Evolutionary conservation across 2,797 vertebrate genomes (phyloP).

Genomic region (Sebastes oblongus): DNA sequence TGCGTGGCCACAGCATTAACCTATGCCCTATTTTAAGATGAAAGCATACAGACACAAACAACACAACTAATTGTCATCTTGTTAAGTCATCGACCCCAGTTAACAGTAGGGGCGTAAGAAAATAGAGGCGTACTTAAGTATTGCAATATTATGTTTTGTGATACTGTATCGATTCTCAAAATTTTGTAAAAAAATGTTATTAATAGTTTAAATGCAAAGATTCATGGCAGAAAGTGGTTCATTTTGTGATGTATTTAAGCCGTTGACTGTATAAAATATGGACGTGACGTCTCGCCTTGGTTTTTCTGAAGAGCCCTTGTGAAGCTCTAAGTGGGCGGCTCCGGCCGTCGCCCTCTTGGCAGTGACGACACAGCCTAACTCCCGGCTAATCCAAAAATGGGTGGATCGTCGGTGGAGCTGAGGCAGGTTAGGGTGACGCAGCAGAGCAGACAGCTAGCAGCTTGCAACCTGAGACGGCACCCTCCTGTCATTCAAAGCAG

Average conservation of each 20-base stretch:
- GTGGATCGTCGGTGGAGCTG: neutral
- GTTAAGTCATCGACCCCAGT: slow-evolving; percentile 14
- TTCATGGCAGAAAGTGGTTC: too few relatives aligned
- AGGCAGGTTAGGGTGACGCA: neutral
- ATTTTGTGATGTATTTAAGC: too few relatives aligned
- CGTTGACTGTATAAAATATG: too few relatives aligned
- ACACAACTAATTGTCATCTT: slow-evolving; percentile 38
- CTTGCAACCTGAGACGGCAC: neutral
- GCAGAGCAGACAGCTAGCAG: neutral
- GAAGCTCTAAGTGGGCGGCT: too few relatives aligned
- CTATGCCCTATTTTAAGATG: slow-evolving; percentile 61
- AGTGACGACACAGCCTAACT: too few relatives aligned
- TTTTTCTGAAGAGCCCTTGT: too few relatives aligned
- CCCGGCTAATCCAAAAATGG: neutral
- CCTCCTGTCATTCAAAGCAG: neutral
- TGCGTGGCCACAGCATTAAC: slow-evolving; percentile 49
- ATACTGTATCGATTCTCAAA: too few relatives aligned
- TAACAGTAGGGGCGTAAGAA: neutral
- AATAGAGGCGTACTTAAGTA: neutral
- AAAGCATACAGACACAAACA: slow-evolving; percentile 47
- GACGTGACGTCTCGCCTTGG: too few relatives aligned
- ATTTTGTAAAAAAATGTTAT: too few relatives aligned
- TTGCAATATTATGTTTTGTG: too few relatives aligned
- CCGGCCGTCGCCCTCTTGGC: too few relatives aligned
- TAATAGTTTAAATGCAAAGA: too few relatives aligned